A percentile compares a stretch with the other conserved stretches of the same genome.
phyloP scores from a whole-genome alignment of 1,140 invertebrate genomes.

The Platorchestia sp. region DNA sequence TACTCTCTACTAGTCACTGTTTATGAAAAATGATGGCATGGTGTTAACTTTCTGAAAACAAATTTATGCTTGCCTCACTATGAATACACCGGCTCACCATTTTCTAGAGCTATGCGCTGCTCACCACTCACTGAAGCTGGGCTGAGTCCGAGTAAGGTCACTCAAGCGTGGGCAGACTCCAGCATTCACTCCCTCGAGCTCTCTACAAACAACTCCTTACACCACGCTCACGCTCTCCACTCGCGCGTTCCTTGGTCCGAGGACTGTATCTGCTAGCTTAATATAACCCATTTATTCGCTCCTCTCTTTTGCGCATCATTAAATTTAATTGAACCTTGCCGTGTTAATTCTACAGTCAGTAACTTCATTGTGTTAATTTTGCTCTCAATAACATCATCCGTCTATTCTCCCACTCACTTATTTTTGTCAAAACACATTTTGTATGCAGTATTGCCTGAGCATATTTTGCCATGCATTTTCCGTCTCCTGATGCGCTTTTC shows the following conservation, averaged over 20 bases:
- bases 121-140: not conserved
- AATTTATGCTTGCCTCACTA: not conserved
- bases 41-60: not conserved
- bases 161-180: not conserved
- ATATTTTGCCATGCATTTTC: not conserved
- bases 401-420: not conserved
- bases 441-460: not conserved
- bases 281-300: not conserved
- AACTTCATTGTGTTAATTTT: not conserved
- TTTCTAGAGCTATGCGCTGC: not conserved
- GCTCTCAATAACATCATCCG: not conserved
- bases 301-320: not conserved
- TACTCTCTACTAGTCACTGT: too few species aligned
- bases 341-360: not conserved
- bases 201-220: conserved; percentile 35
- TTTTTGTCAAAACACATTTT: not conserved
- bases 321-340: not conserved
- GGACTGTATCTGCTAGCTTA: not conserved
- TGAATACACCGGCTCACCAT: not conserved
- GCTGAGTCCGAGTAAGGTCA: not conserved
- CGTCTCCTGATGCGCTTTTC: not conserved
- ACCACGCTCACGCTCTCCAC: conserved; percentile 21
- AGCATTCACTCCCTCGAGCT: not conserved
- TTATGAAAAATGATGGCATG: not conserved
- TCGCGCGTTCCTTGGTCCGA: not conserved